phyloP scores from a whole-genome alignment of 1,140 invertebrate genomes.

The Phymastichus coffea region DNA sequence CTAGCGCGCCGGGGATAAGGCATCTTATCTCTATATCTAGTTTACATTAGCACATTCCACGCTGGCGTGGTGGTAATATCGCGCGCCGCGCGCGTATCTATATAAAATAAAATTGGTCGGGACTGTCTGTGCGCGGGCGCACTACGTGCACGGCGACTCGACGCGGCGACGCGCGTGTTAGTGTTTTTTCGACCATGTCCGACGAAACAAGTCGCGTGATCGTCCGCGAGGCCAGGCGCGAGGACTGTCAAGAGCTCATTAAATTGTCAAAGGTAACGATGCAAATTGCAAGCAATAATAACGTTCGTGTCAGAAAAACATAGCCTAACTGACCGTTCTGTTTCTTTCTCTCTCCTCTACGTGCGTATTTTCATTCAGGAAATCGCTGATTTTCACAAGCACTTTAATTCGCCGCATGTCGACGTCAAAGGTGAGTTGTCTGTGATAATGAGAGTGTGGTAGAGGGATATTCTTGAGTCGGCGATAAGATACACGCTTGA shows the following conservation, averaged over 20 bases:
- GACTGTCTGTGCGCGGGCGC: no score
- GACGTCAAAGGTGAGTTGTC: slow-evolving; percentile 27
- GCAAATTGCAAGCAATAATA: no score
- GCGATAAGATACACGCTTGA: no score
- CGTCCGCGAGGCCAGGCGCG: slow-evolving; percentile 19
- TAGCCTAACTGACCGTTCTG: no score
- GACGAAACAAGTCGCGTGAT: neutral
- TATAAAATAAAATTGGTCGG: no score
- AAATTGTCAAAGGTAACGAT: slow-evolving; percentile 19
- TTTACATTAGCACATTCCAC: slow-evolving; percentile 20
- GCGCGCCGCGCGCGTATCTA: neutral
- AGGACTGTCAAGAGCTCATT: slow-evolving; percentile 21
- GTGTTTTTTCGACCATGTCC: neutral
- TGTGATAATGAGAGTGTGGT: no score
- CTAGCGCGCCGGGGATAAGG: slow-evolving; percentile 4
- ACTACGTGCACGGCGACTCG: no score
- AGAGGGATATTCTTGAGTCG: no score
- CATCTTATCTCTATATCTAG: slow-evolving; percentile 5
- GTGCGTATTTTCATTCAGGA: slow-evolving; percentile 6
- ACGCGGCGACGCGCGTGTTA: neutral
- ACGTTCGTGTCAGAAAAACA: no score
- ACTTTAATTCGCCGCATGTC: slow-evolving; percentile 21
- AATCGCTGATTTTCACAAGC: slow-evolving; percentile 25
- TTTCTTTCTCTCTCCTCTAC: neutral
- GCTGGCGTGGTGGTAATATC: neutral